These are phyloP conservation scores for Neogale vison DNA, from an alignment of 2,113 vertebrate species.

Conservation along the genomic window DNA sequence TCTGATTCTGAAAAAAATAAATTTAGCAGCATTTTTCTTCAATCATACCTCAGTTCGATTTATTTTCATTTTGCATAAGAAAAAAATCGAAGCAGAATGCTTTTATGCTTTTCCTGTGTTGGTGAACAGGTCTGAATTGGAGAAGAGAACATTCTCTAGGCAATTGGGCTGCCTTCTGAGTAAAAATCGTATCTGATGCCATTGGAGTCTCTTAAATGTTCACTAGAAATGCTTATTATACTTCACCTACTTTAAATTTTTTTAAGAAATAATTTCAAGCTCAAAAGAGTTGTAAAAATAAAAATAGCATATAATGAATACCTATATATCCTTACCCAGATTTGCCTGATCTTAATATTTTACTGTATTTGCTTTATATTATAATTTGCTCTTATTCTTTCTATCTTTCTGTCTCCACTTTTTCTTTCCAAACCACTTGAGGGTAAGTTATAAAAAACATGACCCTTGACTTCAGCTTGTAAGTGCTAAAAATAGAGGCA, in stretches of 20 bases:
- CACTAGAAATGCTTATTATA: background rate
- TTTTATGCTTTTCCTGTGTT: background rate
- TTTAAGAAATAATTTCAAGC: background rate
- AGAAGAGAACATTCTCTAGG: background rate
- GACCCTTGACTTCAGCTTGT: background rate
- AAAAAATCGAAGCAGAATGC: background rate
- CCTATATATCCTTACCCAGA: background rate
- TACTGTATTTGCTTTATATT: background rate
- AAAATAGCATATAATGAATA: background rate
- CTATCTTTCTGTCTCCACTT: background rate
- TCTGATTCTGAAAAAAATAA: background rate
- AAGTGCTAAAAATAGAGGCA: background rate
- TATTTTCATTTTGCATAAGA: background rate
- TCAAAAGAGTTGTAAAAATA: background rate
- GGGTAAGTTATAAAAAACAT: background rate
- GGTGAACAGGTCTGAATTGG: background rate
- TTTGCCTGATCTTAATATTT: background rate
- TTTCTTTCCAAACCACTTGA: background rate
- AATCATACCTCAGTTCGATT: background rate
- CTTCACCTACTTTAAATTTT: background rate
- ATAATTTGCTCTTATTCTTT: background rate
- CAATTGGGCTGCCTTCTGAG: background rate
- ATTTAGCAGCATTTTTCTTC: background rate
- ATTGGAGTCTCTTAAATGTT: background rate
- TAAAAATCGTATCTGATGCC: background rate